Evolutionary conservation across 2,888 invertebrate genomes (phyloP).

Genomic region (Polyommatus iphigenia): DNA sequence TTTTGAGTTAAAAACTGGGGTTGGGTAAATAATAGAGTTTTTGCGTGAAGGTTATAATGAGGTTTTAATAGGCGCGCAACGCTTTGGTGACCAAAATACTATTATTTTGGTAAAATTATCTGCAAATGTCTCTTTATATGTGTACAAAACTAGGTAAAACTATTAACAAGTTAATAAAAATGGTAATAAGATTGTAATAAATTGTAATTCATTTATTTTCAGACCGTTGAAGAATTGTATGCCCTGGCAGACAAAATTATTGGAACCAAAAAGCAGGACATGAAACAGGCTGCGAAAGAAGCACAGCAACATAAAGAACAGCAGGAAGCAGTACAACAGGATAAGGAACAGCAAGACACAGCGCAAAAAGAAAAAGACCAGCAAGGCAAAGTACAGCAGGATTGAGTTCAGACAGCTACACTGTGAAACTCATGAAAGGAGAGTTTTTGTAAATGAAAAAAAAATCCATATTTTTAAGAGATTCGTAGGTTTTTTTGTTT

Average conservation of each 20-base stretch:
- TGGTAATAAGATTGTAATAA: background rate
- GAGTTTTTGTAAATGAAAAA: background rate
- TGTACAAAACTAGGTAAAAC: background rate
- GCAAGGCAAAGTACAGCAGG: background rate
- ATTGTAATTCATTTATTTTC: conserved; percentile 52
- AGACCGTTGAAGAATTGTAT: conserved; percentile 86
- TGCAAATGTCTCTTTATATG: background rate
- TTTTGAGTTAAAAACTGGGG: background rate
- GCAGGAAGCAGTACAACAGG: background rate
- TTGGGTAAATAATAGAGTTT: background rate
- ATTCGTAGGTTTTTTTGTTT: background rate
- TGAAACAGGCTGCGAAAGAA: background rate
- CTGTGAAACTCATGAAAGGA: background rate
- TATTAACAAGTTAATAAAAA: background rate
- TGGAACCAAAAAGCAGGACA: conserved; percentile 63
- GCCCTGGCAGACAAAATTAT: conserved; percentile 84
- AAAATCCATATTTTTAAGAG: background rate
- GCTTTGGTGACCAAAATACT: background rate
- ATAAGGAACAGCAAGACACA: background rate
- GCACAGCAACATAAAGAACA: background rate
- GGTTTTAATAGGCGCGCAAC: background rate
- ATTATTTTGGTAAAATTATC: no score
- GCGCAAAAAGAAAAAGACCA: background rate
- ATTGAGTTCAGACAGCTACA: background rate
- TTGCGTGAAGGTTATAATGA: conserved; percentile 20